Base-by-base conservation (phyloP, 2,797 vertebrate genomes). In the Galago senegalensis region DNA sequence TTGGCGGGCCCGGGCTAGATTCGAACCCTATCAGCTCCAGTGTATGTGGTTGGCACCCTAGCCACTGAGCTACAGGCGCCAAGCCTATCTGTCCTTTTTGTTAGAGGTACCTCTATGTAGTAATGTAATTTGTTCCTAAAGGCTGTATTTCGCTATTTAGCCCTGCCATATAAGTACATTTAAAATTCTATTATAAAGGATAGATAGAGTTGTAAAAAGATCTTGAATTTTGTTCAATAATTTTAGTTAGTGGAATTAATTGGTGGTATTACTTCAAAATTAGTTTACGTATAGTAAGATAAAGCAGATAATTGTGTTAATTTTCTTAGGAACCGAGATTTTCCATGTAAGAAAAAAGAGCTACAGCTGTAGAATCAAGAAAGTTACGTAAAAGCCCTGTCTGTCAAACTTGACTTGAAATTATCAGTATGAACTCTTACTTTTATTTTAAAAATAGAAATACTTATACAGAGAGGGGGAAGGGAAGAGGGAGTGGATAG, bases 361-460 rank as follows among this genome's bases (percentile, higher is more conserved):
- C 63, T 75, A 29, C 2, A 69, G 0, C 56, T 84, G 0, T 73
- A 84, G 77, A 92, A 89, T 89, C 58, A 75, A 94, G 80, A 80
- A 93, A 92, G 17, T 81, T 85, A 87, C 60, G 27, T 94, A 76
- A 91, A 92, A 90, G 7, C 11, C 27, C 34, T 21, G 13, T 61
- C 31, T 27, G 4, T 93, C 91, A 96, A 70, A 91, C 56, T 93
- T 29, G 14, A 94, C 73, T 93, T 46, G 53, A 88, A 82, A 86
- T 60, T 92, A 46, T 86, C 31, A 46, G 27, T 91, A 34, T 81
- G n/a, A 86, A 58, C 56, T 91, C 37, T 34, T 2, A 81, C 58
- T 95, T 86, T 87, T 34, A 5, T 61, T 40, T 46, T 53, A 14
- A 14, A 53, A 53, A 53, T 16, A 49, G 40, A 40, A 40, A 40